A percentile compares a stretch with the other conserved stretches of the same genome.
Conservation (phyloP, 2,888 invertebrate species). For the Diarsia mendica region DNA sequence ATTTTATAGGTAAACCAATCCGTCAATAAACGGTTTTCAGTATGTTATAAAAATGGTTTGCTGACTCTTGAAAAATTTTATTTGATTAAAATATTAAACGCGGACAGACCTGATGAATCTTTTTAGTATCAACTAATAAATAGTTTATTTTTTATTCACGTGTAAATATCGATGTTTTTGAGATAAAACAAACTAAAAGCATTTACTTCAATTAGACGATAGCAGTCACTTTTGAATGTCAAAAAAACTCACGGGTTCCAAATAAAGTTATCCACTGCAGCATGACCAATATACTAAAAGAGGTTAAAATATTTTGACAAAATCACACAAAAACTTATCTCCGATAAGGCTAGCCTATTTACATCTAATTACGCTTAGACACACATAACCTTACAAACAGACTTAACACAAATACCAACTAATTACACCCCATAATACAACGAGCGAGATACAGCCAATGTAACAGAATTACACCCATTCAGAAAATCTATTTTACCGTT, state of each 20-base stretch:
- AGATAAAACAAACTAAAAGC: too few species aligned
- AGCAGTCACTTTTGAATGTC: too few species aligned
- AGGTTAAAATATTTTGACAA: too few species aligned
- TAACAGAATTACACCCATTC: slow-evolving; percentile 36
- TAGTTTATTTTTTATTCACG: background rate
- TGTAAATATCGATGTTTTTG: too few species aligned
- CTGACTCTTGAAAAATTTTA: background rate
- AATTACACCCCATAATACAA: slow-evolving; percentile 25
- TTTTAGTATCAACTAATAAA: background rate
- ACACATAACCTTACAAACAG: background rate
- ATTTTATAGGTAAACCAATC: slow-evolving; percentile 1
- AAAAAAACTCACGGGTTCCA: too few species aligned
- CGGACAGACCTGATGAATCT: background rate
- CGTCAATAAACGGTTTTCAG: slow-evolving; percentile 20
- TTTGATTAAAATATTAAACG: background rate
- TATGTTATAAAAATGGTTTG: slow-evolving; percentile 16
- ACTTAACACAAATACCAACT: slow-evolving; percentile 19
- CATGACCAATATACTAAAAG: too few species aligned
- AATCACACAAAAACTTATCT: background rate
- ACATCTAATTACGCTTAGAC: too few species aligned
- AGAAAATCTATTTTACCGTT: slow-evolving; percentile 45
- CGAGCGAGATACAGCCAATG: slow-evolving; percentile 20
- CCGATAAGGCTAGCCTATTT: background rate
- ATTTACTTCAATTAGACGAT: too few species aligned
- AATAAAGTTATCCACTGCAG: too few species aligned